Conservation (phyloP, 2,888 invertebrate genomes). For the Diarsia brunnea region DNA sequence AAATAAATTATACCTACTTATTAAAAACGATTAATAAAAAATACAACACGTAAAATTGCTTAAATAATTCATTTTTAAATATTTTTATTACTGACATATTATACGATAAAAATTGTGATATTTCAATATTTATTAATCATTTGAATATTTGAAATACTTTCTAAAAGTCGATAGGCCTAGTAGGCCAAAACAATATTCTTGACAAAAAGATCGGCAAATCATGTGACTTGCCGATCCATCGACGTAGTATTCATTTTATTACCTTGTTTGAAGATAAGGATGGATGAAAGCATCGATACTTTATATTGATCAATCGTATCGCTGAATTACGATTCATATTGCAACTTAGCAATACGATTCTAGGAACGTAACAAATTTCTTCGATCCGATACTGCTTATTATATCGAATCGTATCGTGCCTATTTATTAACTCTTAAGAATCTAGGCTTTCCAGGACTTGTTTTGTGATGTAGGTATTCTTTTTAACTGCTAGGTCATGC, state of each 20-base stretch:
- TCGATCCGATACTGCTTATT: background rate
- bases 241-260: conserved; percentile 34
- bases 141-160: conserved; percentile 51
- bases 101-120: conserved; percentile 32
- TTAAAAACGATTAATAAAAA: conserved; percentile 23
- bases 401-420: background rate
- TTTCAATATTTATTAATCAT: conserved; percentile 43
- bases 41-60: conserved; percentile 19
- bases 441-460: background rate
- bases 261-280: conserved; percentile 26
- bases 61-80: conserved; percentile 17
- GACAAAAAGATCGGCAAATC: conserved; percentile 32
- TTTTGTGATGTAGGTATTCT: background rate
- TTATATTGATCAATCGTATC: background rate
- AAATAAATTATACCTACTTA: conserved; percentile 20
- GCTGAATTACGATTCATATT: background rate
- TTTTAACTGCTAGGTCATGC: background rate
- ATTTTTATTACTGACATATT: conserved; percentile 22
- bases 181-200: conserved; percentile 31
- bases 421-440: background rate
- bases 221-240: background rate
- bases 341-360: background rate
- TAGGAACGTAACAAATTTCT: background rate
- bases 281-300: background rate
- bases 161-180: conserved; percentile 38